Evolutionary conservation across 2,888 invertebrate genomes (phyloP), one percentile per base, ranked within the genome.

Genomic region (Tetranychus truncatus): DNA sequence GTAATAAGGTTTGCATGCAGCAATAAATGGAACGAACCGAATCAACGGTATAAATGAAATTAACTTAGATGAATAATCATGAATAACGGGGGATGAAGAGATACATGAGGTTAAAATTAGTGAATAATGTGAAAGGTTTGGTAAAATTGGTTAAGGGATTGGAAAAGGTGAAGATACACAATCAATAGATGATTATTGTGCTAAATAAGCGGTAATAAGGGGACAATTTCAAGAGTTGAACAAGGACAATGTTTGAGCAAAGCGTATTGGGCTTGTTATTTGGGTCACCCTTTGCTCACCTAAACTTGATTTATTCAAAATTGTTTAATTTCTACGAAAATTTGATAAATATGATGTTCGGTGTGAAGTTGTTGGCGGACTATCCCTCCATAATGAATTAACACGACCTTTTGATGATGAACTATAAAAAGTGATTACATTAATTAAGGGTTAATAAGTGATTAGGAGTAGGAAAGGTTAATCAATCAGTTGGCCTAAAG

Each of bases 331-430:
- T 9, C n/a, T 69, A 69, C n/a, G 24, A 72, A 69, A 74, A 44
- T 74, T 76, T 69, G 76, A 69, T 21, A 71, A 55, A 74, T 74
- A 76, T 74, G 71, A 74, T 71, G 71, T 55, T 15, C 55, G 55
- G 15, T 55, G 55, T 55, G 55, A 76, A 46, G 66, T 74, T 24
- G 72, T 72, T 34, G 75, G 55, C 20, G 75, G 75, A 75, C 75
- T 75, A 44, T 75, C 74, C 65, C 74, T 75, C 76, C 76, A 76
- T 44, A 76, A 74, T 18, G 76, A 45, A 65, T 71, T 74, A 55
- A 76, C 76, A 24, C 69, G 55, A 55, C 55, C 55, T 55, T 55
- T 55, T 55, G 55, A 55, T 55, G 55, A 55, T 9, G 55, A 55
- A 55, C 55, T 55, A 15, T 15, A 55, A 15, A 55, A 15, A 55